Conservation (phyloP, 2,797 vertebrate species). For the Allobates femoralis region DNA sequence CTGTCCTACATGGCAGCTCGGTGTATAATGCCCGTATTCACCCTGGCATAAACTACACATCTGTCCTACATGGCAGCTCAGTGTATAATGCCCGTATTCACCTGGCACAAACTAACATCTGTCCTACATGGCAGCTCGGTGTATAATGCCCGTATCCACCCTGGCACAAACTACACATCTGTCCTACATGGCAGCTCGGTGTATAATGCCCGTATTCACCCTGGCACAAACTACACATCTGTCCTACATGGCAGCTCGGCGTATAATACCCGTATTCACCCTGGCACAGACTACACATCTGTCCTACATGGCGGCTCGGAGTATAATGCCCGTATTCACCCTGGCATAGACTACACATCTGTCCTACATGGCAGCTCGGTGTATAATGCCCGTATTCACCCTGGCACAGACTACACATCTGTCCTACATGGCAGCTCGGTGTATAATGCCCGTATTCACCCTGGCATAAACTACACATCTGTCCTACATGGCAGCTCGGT, state of each 20-base stretch:
- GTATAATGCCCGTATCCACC: background rate
- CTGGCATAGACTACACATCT: background rate
- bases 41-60: no score
- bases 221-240: no score
- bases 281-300: no score
- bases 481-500: background rate
- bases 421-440: background rate
- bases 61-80: background rate
- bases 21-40: background rate
- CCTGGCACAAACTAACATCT: no score
- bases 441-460: background rate
- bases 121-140: background rate
- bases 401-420: no score
- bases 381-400: background rate
- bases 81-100: background rate
- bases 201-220: background rate
- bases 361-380: background rate
- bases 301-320: background rate
- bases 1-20: background rate
- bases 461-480: no score
- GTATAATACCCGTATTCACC: background rate
- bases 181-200: background rate
- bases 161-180: no score
- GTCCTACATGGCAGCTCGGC: background rate
- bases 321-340: background rate